These are phyloP conservation scores for Sparidentex hasta DNA, from an alignment of 2,797 vertebrate species.

Conservation along the genomic window DNA sequence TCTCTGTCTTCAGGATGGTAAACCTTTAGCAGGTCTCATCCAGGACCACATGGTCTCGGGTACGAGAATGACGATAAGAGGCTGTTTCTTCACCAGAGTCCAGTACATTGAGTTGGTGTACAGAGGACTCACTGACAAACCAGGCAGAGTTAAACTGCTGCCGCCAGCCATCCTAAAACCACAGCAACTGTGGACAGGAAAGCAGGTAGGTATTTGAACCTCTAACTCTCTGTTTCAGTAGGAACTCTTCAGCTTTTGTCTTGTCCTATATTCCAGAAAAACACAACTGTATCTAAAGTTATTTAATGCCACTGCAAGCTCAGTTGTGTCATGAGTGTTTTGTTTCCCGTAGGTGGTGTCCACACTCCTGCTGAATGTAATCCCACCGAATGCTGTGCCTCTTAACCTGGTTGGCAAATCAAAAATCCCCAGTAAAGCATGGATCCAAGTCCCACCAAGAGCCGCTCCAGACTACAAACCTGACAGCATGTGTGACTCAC, in stretches of 20 bases:
- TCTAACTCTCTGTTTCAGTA: neutral
- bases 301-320: neutral
- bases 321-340: neutral
- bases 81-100: constrained; percentile 92
- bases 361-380: constrained; percentile 93
- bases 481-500: constrained; percentile 94
- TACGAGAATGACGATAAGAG: constrained; percentile 92
- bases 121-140: constrained; percentile 93
- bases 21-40: constrained; percentile 95
- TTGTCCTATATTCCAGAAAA: neutral
- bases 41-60: constrained; percentile 99
- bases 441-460: constrained; percentile 87
- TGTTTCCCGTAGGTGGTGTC: constrained; percentile 90
- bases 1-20: constrained; percentile 89
- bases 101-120: constrained; percentile 96
- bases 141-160: constrained; percentile 88
- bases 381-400: constrained; percentile 88
- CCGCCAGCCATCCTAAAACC: constrained; percentile 93
- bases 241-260: neutral
- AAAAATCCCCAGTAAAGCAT: constrained; percentile 93
- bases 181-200: constrained; percentile 92
- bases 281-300: neutral
- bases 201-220: constrained; percentile 87
- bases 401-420: constrained; percentile 92
- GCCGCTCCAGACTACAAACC: constrained; percentile 81